These are phyloP conservation scores for Ursus arctos DNA, from an alignment of 2,113 vertebrate species.

Conservation along the genomic window DNA sequence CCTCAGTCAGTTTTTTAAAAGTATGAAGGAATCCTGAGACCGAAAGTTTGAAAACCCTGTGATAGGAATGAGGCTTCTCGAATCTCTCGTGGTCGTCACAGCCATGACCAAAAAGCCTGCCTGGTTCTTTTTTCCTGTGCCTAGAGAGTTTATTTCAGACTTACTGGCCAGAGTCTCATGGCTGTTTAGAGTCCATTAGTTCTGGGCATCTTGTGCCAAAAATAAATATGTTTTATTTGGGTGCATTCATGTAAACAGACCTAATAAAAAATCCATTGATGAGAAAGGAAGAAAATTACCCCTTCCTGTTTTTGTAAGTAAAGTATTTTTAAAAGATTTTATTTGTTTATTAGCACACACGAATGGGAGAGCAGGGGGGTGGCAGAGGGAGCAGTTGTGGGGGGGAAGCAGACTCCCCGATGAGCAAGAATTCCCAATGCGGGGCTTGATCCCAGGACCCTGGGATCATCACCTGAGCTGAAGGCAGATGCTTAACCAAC, in stretches of 20 bases:
- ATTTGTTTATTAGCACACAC: neutral
- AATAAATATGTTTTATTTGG: neutral
- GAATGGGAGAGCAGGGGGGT: too few relatives aligned
- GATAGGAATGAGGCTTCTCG: slow-evolving; percentile 38
- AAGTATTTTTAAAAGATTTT: neutral
- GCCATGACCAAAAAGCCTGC: neutral
- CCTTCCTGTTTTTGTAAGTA: neutral
- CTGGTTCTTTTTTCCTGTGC: neutral
- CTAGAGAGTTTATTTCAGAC: neutral
- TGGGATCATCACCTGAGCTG: neutral
- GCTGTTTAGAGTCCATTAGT: neutral
- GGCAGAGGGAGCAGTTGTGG: neutral
- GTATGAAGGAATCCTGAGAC: neutral
- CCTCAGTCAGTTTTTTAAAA: neutral
- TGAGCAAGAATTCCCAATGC: neutral
- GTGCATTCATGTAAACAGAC: neutral
- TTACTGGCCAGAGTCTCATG: neutral
- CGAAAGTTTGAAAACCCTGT: neutral
- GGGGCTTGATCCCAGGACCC: neutral
- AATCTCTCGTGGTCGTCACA: neutral
- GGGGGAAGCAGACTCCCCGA: neutral
- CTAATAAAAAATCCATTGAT: neutral
- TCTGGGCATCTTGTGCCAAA: neutral
- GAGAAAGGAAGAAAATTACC: neutral
- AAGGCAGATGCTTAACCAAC: fast-evolving